Evolutionary conservation across 2,888 invertebrate species (phyloP), one percentile per base, ranked within the genome.

Genomic region (Drosophila nigricruria): DNA sequence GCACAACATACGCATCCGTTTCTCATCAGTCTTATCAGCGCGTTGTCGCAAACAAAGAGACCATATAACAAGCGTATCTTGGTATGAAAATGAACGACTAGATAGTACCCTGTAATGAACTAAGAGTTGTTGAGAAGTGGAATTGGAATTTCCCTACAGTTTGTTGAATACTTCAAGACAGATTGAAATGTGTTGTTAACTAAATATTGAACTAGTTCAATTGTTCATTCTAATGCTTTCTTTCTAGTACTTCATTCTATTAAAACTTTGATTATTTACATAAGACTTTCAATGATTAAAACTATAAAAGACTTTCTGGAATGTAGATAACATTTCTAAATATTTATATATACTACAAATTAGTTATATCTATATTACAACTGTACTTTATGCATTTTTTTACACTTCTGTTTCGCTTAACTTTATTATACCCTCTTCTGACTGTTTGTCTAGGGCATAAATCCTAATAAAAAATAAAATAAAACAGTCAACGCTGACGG

Each of bases 11-110:
- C 60, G 60, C 75, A 77, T 76, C 77, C 76, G 76, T 58, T 77
- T 69, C 69, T 65, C 77, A 63, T 70, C 77, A 77, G 36, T 65
- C 77, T 77, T 77, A 77, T 77, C 77, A 78, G 62, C 45, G 34
- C 45, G 16, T 25, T 47, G 54, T 45, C 42, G 36, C 49, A 62
- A n/a, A 70, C 60, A 70, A 61, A 70, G 61, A 65, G 49, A 27
- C 53, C 18, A 65, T 61, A 74, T 58, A 63, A 73, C n/a, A n/a
- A 25, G n/a, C n/a, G n/a, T 36, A 5, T 2, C 30, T 32, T 14
- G 3, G 6, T 20, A 14, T n/a, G 18, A 4, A 23, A 23, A 16
- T 32, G 16, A 5, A 32, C 42, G 23, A 56, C 56, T 42, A 6
- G 16, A 5, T 1, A 0, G 5, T 56, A 32, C 32, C 32, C 42